phyloP scores from a whole-genome alignment of 2,113 vertebrate species.

The Leucosticte australis region DNA sequence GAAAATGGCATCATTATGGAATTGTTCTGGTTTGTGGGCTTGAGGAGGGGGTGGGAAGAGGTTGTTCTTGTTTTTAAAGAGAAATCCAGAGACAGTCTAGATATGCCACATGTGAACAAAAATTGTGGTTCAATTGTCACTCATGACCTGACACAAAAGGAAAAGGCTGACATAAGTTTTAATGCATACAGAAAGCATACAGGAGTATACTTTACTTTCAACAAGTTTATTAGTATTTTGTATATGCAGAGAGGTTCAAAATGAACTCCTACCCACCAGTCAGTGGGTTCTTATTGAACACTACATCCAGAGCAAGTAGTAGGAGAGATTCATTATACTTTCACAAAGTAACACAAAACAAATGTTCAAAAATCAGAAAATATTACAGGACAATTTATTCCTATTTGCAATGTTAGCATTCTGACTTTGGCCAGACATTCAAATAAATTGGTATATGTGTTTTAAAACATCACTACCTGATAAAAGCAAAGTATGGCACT shows the following conservation, averaged over 20 bases:
- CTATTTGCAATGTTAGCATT: neutral
- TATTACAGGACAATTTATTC: neutral
- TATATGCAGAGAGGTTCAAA: neutral
- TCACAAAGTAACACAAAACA: neutral
- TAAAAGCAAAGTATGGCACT: neutral
- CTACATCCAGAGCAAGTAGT: neutral
- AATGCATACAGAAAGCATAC: neutral
- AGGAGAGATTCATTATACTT: neutral
- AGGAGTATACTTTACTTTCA: neutral
- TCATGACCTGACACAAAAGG: slow-evolving; percentile 1
- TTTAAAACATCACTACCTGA: neutral
- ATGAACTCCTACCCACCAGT: neutral
- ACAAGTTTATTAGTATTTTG: neutral
- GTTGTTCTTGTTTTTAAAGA: neutral
- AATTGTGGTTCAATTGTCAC: slow-evolving; percentile 30
- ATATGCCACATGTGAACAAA: slow-evolving; percentile 3
- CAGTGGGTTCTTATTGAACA: neutral
- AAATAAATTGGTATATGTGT: neutral
- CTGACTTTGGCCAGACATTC: neutral
- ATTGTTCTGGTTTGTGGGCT: neutral
- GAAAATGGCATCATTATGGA: neutral
- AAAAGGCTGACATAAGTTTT: neutral
- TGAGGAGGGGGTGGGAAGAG: neutral
- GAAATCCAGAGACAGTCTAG: neutral
- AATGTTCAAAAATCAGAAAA: neutral